Conservation (phyloP, 35 echinoderm and acorn worm genomes). For the Lytechinus pictus region DNA sequence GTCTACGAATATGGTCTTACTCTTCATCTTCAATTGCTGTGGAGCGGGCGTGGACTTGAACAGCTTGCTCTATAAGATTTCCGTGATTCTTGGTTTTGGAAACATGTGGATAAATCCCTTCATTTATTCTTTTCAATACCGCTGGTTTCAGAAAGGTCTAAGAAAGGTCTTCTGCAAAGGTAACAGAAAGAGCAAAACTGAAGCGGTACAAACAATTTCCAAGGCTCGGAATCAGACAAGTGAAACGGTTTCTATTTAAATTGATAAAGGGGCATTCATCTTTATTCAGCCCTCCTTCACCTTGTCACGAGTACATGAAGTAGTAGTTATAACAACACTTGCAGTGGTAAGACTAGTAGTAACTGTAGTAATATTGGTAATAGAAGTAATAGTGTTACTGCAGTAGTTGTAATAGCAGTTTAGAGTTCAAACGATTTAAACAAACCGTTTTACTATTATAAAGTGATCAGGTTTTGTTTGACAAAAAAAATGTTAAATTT, state of each 20-base stretch:
- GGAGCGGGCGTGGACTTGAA: neutral
- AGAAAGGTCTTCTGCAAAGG: neutral
- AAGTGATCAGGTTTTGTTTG: too few relatives aligned
- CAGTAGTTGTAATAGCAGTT: too few relatives aligned
- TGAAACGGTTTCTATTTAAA: neutral
- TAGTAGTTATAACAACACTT: too few relatives aligned
- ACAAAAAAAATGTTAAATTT: too few relatives aligned
- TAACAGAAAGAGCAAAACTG: neutral
- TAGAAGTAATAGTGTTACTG: too few relatives aligned
- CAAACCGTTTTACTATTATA: too few relatives aligned
- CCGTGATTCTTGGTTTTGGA: constrained; percentile 51
- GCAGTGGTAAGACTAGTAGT: too few relatives aligned
- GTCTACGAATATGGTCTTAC: constrained; percentile 49
- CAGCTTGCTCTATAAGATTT: neutral
- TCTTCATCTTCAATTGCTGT: constrained; percentile 50
- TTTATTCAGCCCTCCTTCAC: too few relatives aligned
- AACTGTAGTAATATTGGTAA: too few relatives aligned
- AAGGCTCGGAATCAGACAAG: neutral
- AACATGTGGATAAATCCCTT: constrained; percentile 72
- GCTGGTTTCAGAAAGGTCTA: constrained; percentile 38
- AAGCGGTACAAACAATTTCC: neutral
- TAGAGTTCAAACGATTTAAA: too few relatives aligned
- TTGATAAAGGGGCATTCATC: too few relatives aligned
- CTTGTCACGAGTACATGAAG: too few relatives aligned
- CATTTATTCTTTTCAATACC: constrained; percentile 64